phyloP scores from a whole-genome alignment of 2,888 invertebrate genomes.

The Aelia acuminata region DNA sequence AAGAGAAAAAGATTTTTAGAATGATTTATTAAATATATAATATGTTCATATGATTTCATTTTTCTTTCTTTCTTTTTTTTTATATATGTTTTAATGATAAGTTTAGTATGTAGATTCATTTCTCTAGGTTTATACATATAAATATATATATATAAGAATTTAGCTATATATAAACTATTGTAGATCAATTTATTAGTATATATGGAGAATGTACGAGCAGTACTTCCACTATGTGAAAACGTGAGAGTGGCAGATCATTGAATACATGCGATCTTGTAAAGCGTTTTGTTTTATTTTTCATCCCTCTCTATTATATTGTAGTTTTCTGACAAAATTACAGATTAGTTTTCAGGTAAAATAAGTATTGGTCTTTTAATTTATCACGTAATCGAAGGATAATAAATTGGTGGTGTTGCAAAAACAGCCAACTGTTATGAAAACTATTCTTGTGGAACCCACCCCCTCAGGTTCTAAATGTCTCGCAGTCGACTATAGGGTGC shows the following conservation, averaged over 20 bases:
- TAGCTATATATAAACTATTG: constrained; percentile 64
- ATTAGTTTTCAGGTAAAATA: neutral
- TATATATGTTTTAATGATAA: constrained; percentile 64
- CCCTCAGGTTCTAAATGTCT: too few species aligned
- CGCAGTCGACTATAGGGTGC: too few species aligned
- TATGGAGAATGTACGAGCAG: constrained; percentile 63
- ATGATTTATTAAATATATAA: constrained; percentile 53
- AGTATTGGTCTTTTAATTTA: too few species aligned
- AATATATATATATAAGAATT: constrained; percentile 64
- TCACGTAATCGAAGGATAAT: too few species aligned
- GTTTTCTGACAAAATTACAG: too few species aligned
- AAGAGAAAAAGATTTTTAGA: constrained; percentile 60
- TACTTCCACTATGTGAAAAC: constrained; percentile 63
- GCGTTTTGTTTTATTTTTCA: constrained; percentile 55
- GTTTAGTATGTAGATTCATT: constrained; percentile 64
- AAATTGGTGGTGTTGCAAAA: too few species aligned
- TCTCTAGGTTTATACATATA: constrained; percentile 63
- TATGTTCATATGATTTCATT: constrained; percentile 58
- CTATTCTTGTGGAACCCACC: too few species aligned
- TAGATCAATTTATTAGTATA: constrained; percentile 64
- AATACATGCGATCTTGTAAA: constrained; percentile 64
- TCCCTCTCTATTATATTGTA: neutral
- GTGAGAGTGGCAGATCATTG: constrained; percentile 61
- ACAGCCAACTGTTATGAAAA: too few species aligned
- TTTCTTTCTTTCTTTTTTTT: constrained; percentile 58